Base-by-base conservation (phyloP, 2,113 vertebrate species). In the Phycodurus eques region DNA sequence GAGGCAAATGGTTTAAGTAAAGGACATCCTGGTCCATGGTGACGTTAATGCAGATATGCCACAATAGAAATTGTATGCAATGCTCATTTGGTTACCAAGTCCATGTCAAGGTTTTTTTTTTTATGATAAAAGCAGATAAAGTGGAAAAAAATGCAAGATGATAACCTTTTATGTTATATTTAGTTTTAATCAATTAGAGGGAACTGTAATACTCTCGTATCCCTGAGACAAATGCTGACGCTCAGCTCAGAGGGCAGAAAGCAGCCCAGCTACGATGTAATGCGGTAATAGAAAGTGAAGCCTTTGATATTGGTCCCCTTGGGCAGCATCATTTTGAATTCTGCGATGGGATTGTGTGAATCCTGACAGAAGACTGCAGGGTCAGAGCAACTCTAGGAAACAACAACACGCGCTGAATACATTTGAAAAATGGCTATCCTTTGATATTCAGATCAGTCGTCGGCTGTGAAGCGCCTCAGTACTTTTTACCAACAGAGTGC, bases 381-480 rank as follows among this genome's bases (percentile, higher is more conserved):
- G 85, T 90, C 88, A 87, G 77, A 81, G 81, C 81, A 78, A 60
- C 71, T 75, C 75, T 56, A 69, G 68, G 78, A 83, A 77, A 85
- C 79, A 78, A 85, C 78, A 77, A 86, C 88, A 86, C 65, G 0
- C 74, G 75, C 82, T 82, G 84, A 84, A 87, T 90, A 80, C 68
- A 84, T 88, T 85, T 84, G 42, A 84, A 85, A 86, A 87, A 76
- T 74, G 60, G 51, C 49, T 15, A 3, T 8, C 67, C 82, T 87
- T 92, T 89, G 85, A 91, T 90, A 90, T 89, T 87, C 81, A 85
- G 77, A 88, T 86, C 79, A 80, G 71, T 12, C 43, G 71, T 75
- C 74, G 68, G 72, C 57, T 80, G 73, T 74, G 74, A 82, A 70
- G 65, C 70, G 76, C 62, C 42, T 42, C 17, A 27, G 62, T 79